Percentiles rank a stretch among this genome's conserved stretches.
phyloP scores from a whole-genome alignment of 1,140 invertebrate species.

The Capitella teleta region DNA sequence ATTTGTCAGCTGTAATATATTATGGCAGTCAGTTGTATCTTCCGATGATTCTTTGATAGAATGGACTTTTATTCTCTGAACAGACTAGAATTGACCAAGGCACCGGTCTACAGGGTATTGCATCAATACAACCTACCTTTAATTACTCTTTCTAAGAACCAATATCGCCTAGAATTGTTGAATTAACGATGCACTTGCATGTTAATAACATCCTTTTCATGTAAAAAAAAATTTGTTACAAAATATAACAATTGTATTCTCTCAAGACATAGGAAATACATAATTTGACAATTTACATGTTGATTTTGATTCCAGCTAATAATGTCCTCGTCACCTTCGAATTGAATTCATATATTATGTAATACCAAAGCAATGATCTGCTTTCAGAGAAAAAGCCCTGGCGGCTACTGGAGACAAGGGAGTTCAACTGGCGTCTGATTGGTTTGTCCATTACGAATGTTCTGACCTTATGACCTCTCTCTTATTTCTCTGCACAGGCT shows the following conservation, averaged over 20 bases:
- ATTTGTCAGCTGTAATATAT: too few relatives aligned
- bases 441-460: conserved; percentile 41
- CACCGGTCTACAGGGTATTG: too few relatives aligned
- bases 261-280: not conserved
- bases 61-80: too few relatives aligned
- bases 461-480: not conserved
- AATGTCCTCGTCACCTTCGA: not conserved
- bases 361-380: conserved; percentile 11
- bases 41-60: too few relatives aligned
- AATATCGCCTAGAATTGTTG: too few relatives aligned
- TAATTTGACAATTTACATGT: not conserved
- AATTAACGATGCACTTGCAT: too few relatives aligned
- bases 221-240: not conserved
- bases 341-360: not conserved
- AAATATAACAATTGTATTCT: conserved; percentile 1
- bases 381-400: conserved; percentile 66
- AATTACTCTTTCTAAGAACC: too few relatives aligned
- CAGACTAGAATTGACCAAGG: too few relatives aligned
- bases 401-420: conserved; percentile 75
- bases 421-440: conserved; percentile 75
- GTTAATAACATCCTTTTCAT: too few relatives aligned
- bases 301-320: not conserved
- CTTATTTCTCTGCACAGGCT: conserved; percentile 38
- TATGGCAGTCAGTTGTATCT: too few relatives aligned
- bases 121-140: too few relatives aligned